A percentile compares a stretch with the other conserved stretches of the same genome.
Conservation (phyloP, 2,113 vertebrate genomes). For the Nanger granti region DNA sequence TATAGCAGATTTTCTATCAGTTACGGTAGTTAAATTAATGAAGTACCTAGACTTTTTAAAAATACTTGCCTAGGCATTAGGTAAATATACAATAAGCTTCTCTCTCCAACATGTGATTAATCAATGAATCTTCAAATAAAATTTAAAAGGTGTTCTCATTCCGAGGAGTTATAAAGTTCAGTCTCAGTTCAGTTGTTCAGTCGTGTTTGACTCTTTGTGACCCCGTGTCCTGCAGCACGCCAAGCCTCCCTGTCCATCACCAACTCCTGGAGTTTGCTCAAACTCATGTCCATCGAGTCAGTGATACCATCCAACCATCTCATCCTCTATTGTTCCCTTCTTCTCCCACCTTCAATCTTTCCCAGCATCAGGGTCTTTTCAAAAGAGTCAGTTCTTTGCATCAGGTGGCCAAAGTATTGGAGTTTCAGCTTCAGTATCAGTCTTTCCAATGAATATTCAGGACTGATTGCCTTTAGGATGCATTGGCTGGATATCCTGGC, state of each 20-base stretch:
- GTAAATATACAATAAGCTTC: neutral
- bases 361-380: neutral
- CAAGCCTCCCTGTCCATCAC: neutral
- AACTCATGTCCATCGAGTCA: neutral
- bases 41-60: neutral
- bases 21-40: neutral
- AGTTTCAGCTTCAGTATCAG: neutral
- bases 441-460: neutral
- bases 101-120: neutral
- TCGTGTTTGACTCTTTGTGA: accelerated
- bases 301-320: neutral
- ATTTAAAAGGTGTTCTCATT: neutral
- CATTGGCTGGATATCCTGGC: neutral
- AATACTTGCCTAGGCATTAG: neutral
- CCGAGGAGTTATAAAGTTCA: neutral
- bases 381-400: neutral
- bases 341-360: neutral
- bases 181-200: neutral
- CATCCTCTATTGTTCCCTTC: neutral
- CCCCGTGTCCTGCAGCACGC: accelerated
- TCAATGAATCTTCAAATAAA: neutral
- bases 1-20: neutral
- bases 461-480: neutral
- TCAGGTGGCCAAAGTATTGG: neutral
- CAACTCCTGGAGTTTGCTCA: neutral